These are phyloP conservation scores for Steromphala cineraria DNA, from an alignment of 2,888 invertebrate genomes.

Conservation along the genomic window DNA sequence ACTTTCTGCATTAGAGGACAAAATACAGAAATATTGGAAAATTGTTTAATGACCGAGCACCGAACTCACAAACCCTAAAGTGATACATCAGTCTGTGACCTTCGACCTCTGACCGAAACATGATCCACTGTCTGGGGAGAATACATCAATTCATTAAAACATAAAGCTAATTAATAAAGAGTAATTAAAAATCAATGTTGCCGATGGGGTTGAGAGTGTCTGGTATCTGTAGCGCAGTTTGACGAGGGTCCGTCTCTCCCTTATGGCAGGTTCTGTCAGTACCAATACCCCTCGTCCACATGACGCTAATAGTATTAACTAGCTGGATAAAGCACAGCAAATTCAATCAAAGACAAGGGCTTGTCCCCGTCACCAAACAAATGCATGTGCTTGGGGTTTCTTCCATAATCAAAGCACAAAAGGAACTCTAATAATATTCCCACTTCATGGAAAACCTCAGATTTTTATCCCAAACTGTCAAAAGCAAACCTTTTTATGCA, in stretches of 20 bases:
- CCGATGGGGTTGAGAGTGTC: not conserved
- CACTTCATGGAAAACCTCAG: not conserved
- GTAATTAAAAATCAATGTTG: constrained; percentile 22
- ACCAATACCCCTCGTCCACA: constrained; percentile 3
- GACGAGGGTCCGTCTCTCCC: constrained; percentile 6
- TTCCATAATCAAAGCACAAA: not conserved
- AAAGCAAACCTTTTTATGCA: constrained; percentile 18
- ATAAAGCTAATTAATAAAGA: constrained; percentile 23
- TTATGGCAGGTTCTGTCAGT: constrained; percentile 15
- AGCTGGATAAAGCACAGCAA: constrained; percentile 18
- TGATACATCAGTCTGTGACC: not conserved
- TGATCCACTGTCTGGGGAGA: constrained; percentile 2
- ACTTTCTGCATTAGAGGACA: too few species aligned
- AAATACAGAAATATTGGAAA: too few species aligned
- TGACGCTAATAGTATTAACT: constrained; percentile 17
- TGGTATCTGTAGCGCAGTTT: not conserved
- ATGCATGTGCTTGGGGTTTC: constrained; percentile 11
- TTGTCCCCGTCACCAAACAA: constrained; percentile 4
- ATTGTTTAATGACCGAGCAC: too few species aligned
- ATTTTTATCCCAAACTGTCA: constrained; percentile 12
- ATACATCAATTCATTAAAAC: constrained; percentile 25
- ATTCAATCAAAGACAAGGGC: constrained; percentile 20
- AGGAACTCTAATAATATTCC: constrained; percentile 2
- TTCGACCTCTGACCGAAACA: constrained; percentile 15
- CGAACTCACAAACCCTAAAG: not conserved